These are phyloP conservation scores for Galerucella nymphaeae DNA, from an alignment of 2,888 invertebrate genomes.

Conservation along the genomic window DNA sequence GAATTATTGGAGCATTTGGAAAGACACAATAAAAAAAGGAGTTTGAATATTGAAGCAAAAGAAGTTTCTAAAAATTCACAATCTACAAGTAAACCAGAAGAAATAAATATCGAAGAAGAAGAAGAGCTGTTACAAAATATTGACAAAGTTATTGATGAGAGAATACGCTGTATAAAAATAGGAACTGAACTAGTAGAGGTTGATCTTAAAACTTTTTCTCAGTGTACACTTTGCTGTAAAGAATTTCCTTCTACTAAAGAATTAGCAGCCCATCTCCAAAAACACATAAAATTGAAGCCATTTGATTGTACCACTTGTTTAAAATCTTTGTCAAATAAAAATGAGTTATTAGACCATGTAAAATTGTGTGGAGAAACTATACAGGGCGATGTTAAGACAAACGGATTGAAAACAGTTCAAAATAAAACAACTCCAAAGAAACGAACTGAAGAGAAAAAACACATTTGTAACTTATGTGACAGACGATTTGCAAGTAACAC, in stretches of 20 bases:
- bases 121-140: not conserved
- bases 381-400: not conserved
- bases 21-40: not conserved
- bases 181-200: not conserved
- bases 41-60: not conserved
- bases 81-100: not conserved
- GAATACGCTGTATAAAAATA: not conserved
- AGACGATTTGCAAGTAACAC: slow-evolving; percentile 9
- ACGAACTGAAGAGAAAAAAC: not conserved
- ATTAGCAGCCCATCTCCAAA: not conserved
- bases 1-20: not conserved
- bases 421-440: not conserved
- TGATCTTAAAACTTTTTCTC: slow-evolving; percentile 2
- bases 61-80: not conserved
- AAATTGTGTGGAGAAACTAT: not conserved
- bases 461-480: slow-evolving; percentile 1
- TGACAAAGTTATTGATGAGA: slow-evolving; percentile 6
- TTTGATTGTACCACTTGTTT: slow-evolving; percentile 4
- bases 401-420: not conserved
- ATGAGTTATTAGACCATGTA: not conserved
- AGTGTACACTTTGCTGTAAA: not conserved
- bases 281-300: not conserved
- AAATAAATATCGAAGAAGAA: slow-evolving; percentile 9
- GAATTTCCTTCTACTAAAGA: slow-evolving; percentile 2
- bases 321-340: not conserved